phyloP scores from a whole-genome alignment of 2,113 vertebrate species.

The Lagopus leucura region DNA sequence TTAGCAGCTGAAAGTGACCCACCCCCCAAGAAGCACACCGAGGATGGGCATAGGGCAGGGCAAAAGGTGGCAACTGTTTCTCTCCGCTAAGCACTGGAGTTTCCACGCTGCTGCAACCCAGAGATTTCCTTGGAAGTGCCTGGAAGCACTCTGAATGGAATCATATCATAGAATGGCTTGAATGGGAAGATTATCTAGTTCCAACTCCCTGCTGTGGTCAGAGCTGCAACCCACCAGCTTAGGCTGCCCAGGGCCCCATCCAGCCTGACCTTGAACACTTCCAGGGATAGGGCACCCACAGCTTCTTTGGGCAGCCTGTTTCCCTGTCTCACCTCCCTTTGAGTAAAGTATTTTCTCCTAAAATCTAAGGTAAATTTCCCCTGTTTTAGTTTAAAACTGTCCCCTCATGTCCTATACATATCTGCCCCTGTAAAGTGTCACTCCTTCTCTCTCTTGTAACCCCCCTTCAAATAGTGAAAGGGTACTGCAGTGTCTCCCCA shows the following conservation, averaged over 20 bases:
- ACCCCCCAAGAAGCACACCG: background rate
- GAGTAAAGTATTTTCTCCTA: background rate
- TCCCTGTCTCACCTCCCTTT: background rate
- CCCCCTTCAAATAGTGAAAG: background rate
- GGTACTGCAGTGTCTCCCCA: background rate
- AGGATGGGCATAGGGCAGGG: rapidly evolving
- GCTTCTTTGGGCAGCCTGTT: background rate
- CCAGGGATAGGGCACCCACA: background rate
- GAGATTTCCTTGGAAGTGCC: background rate
- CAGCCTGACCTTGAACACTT: background rate
- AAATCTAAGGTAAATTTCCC: background rate
- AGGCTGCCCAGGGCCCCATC: too few relatives aligned
- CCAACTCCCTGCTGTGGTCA: background rate
- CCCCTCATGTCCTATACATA: background rate
- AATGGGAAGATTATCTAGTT: background rate
- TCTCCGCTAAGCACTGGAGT: rapidly evolving
- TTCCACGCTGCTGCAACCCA: background rate
- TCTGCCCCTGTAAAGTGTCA: background rate
- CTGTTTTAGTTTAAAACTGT: background rate
- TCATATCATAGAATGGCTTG: background rate
- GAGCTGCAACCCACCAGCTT: background rate
- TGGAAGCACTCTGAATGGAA: background rate
- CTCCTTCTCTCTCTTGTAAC: background rate
- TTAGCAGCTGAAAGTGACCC: rapidly evolving
- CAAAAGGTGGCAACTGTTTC: rapidly evolving